phyloP scores from a whole-genome alignment of 2,888 invertebrate genomes.

The Napeogenes inachia region DNA sequence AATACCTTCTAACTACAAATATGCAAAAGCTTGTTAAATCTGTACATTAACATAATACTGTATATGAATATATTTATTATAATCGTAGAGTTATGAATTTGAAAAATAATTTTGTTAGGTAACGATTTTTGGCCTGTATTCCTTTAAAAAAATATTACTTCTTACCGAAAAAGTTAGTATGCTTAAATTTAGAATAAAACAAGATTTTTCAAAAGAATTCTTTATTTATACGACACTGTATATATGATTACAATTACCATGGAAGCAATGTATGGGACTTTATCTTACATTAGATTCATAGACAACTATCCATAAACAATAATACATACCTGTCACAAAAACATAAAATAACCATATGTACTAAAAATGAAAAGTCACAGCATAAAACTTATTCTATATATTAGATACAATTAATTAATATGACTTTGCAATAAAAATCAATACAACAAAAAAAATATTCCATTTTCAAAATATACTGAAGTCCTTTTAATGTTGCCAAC shows the following conservation, averaged over 20 bases:
- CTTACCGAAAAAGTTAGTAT: too few relatives aligned
- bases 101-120: too few relatives aligned
- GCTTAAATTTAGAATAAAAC: neutral
- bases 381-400: conserved; percentile 17
- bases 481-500: conserved; percentile 47
- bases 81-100: too few relatives aligned
- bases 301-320: conserved; percentile 31
- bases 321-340: conserved; percentile 34
- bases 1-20: too few relatives aligned
- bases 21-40: too few relatives aligned
- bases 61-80: too few relatives aligned
- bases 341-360: conserved; percentile 18
- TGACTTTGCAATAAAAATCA: conserved; percentile 50
- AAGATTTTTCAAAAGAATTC: conserved; percentile 49
- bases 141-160: too few relatives aligned
- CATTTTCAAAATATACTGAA: conserved; percentile 35
- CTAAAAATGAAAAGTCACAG: conserved; percentile 12
- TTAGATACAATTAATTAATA: conserved; percentile 44
- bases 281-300: conserved; percentile 31
- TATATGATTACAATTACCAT: conserved; percentile 65
- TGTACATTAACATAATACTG: too few relatives aligned
- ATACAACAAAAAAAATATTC: conserved; percentile 25
- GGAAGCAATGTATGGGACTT: conserved; percentile 71
- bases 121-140: too few relatives aligned
- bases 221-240: conserved; percentile 60